Evolutionary conservation across 2,888 invertebrate genomes (phyloP).

Genomic region (Callosobruchus maculatus): DNA sequence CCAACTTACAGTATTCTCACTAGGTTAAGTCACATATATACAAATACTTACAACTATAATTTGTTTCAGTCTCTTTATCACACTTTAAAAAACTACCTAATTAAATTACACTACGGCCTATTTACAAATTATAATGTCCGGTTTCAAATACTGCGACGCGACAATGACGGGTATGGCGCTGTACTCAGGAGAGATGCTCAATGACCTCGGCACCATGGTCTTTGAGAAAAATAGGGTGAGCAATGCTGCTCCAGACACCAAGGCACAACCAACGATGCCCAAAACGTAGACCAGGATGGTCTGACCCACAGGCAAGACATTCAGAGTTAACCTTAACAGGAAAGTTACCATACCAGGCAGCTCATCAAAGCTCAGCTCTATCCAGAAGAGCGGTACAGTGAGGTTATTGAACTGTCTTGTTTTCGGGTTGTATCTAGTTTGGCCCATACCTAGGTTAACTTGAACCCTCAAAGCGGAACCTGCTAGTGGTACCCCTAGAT

Average conservation of each 20-base stretch:
- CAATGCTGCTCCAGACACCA: constrained; percentile 38
- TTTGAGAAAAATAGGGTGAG: constrained; percentile 27
- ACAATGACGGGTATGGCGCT: constrained; percentile 41
- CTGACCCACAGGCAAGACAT: constrained; percentile 32
- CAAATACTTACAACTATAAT: constrained; percentile 23
- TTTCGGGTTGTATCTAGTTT: constrained; percentile 58
- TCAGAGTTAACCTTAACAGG: constrained; percentile 28
- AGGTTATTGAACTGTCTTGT: constrained; percentile 61
- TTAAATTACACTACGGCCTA: constrained; percentile 9
- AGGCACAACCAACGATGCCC: constrained; percentile 36
- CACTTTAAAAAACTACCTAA: constrained; percentile 1
- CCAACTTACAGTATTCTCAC: constrained; percentile 9
- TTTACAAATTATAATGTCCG: constrained; percentile 25
- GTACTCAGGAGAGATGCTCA: constrained; percentile 38
- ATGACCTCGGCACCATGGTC: constrained; percentile 21
- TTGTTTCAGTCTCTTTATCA: constrained; percentile 34
- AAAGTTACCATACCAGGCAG: constrained; percentile 30
- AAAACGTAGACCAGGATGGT: constrained; percentile 33
- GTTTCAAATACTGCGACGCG: constrained; percentile 33
- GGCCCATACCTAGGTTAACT: constrained; percentile 66
- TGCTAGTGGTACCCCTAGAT: constrained; percentile 62
- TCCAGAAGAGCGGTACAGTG: constrained; percentile 69
- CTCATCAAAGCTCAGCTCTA: constrained; percentile 54
- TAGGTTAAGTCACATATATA: constrained; percentile 13
- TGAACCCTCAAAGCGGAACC: constrained; percentile 64